Base-by-base conservation (phyloP, 2,797 vertebrate genomes). In the Scolopax rusticola region DNA sequence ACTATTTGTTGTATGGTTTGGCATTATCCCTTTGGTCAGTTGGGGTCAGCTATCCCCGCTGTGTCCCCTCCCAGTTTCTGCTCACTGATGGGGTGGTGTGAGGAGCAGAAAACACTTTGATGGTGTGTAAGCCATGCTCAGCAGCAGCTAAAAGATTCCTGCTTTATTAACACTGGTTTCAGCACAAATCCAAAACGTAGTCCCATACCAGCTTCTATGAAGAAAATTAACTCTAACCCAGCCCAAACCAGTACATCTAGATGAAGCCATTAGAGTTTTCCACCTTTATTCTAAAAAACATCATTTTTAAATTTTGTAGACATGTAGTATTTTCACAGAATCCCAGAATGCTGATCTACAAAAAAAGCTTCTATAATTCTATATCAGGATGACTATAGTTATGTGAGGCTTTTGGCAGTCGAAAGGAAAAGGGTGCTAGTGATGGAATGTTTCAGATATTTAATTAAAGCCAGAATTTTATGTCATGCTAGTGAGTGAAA, bases 41-140 rank as follows among this genome's bases (percentile, higher is more conserved):
- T 53, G 14, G 9, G 27, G 7, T 40, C 41, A 74, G 24, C 12
- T 79, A 30, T 60, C 27, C n/a, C 32, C 33, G 4, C 21, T 28
- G 6, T 14, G 28, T 18, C 21, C 8, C n/a, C 5, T 59, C 28
- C 13, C 15, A 32, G 1, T 5, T 27, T 60, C 45, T 32, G 4
- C 13, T 51, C 3, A 1, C 6, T 56, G 28, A 4, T 28, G 16
- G 17, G 20, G 5, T 6, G 2, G 2, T 16, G 5, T 1, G 1
- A 75, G 30, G 41, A 84, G 43, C 14, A 60, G 18, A 54, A 84
- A 59, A 85, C 23, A 6, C 10, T 15, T 32, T 54, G 51, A 32
- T 54, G 51, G 17, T 54, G 28, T 54, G 28, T 43, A 32, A 19
- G 18, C 4, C 7, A 25, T 32, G 10, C 43, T 71, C 48, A 85